Evolutionary conservation across 1,140 invertebrate genomes (phyloP), one percentile per base, ranked within the genome.

Genomic region (Polyergus mexicanus): DNA sequence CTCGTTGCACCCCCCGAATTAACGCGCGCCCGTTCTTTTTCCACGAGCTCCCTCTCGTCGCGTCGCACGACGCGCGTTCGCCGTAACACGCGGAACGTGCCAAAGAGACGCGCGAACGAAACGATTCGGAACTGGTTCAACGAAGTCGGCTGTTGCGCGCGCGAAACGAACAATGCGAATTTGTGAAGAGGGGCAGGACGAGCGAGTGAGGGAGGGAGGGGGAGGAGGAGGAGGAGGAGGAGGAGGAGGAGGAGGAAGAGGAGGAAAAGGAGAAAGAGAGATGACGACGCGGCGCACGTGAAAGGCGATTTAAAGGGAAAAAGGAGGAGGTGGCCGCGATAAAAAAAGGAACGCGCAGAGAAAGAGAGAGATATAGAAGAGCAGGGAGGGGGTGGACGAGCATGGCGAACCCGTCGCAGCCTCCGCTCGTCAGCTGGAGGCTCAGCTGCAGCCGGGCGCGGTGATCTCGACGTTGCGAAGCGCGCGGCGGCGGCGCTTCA

Each of bases 281-380:
- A 58, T 38, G 84, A 47, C 10, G 77, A 60, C 76, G 83, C 84
- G 85, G 83, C 90, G 62, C 85, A 91, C 90, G 90, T 92, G 92
- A 93, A 93, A 92, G 91, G 89, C 88, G 92, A 92, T 92, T 89
- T 88, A 92, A 90, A 91, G 88, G 84, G 78, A 90, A 88, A 93
- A 90, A 90, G 87, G 80, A 91, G 80, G 84, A 80, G 88, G 75
- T 71, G 87, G 65, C 35, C 22, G 16, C 77, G 87, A 88, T 78
- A 78, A 87, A 85, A 85, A 88, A 90, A 85, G 78, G 62, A 77
- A 80, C 47, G 38, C 41, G 56, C 25, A 13, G 8, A 11, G 51
- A 38, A 62, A 51, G 63, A 22, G 8, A 32, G 62, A 66, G 51
- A 44, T 25, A 69, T 11, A 25, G 25, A 47, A n/a, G 22, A 41